Percentiles rank a stretch among this genome's conserved stretches.
phyloP scores from a whole-genome alignment of 2,888 invertebrate species.

The Ashinkailepas kermadecensis region DNA sequence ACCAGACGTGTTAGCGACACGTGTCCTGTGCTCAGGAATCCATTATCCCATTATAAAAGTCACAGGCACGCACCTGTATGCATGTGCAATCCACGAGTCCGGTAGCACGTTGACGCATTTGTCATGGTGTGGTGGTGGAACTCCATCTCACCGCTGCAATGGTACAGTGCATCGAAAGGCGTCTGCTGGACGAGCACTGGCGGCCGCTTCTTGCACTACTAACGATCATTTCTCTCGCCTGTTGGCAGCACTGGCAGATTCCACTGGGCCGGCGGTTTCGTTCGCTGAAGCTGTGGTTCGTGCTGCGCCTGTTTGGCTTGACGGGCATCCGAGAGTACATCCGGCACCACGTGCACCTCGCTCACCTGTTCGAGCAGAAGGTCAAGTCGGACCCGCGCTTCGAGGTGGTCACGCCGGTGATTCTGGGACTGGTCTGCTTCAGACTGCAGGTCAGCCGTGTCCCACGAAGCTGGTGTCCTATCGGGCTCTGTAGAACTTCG shows the following conservation, averaged over 20 bases:
- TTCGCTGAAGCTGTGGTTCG: slow-evolving; percentile 89
- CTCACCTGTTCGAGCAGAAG: slow-evolving; percentile 65
- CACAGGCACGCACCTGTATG: too few species aligned
- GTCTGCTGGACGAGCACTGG: too few species aligned
- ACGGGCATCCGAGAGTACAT: slow-evolving; percentile 70
- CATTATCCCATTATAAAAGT: too few species aligned
- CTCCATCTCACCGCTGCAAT: too few species aligned
- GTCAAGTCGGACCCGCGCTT: slow-evolving; percentile 66
- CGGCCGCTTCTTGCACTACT: not conserved
- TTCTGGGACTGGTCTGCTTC: slow-evolving; percentile 90
- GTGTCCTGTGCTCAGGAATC: too few species aligned
- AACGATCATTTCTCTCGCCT: slow-evolving; percentile 34
- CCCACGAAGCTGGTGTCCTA: too few species aligned
- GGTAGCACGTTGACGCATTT: too few species aligned
- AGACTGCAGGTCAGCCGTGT: slow-evolving; percentile 53
- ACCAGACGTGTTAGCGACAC: too few species aligned
- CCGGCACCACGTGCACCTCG: slow-evolving; percentile 60
- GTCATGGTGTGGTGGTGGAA: too few species aligned
- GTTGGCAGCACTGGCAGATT: slow-evolving; percentile 76
- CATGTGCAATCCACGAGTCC: too few species aligned
- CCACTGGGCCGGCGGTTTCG: slow-evolving; percentile 79
- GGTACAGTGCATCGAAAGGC: too few species aligned
- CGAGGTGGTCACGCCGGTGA: slow-evolving; percentile 70
- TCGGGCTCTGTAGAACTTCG: too few species aligned
- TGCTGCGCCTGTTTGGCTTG: slow-evolving; percentile 70